Conservation (phyloP, 2,797 vertebrate genomes). For the Sciaenops ocellatus region DNA sequence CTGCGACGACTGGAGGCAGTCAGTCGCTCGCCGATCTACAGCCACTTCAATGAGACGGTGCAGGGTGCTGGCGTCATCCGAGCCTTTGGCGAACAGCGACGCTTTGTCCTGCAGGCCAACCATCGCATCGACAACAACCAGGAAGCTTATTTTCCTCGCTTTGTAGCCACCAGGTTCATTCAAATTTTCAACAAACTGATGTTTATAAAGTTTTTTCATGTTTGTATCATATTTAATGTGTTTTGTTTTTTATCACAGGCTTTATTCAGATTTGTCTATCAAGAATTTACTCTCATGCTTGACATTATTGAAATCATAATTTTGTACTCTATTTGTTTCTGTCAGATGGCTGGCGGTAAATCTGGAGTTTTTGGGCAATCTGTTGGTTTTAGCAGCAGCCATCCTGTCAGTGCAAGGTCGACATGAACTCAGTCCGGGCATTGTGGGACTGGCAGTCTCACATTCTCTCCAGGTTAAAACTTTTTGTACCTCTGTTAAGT, state of each 20-base stretch:
- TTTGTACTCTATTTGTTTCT: neutral
- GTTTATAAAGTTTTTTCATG: neutral
- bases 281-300: neutral
- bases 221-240: neutral
- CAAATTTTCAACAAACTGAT: neutral
- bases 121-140: slow-evolving; percentile 87
- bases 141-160: slow-evolving; percentile 88
- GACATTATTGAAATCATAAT: neutral
- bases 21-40: slow-evolving; percentile 91
- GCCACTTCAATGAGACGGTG: slow-evolving; percentile 91
- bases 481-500: neutral
- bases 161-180: slow-evolving; percentile 91
- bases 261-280: neutral
- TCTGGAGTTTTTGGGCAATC: slow-evolving; percentile 91
- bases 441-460: slow-evolving; percentile 91
- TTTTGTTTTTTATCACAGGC: neutral
- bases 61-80: slow-evolving; percentile 89
- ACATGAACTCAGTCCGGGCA: slow-evolving; percentile 87
- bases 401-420: slow-evolving; percentile 86
- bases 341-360: slow-evolving; percentile 92
- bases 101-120: slow-evolving; percentile 85
- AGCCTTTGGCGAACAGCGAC: slow-evolving; percentile 86
- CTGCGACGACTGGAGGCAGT: slow-evolving; percentile 90
- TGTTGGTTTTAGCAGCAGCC: slow-evolving; percentile 89
- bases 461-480: slow-evolving; percentile 90